phyloP scores from a whole-genome alignment of 2,797 vertebrate genomes.

The Tenualosa ilisha region DNA sequence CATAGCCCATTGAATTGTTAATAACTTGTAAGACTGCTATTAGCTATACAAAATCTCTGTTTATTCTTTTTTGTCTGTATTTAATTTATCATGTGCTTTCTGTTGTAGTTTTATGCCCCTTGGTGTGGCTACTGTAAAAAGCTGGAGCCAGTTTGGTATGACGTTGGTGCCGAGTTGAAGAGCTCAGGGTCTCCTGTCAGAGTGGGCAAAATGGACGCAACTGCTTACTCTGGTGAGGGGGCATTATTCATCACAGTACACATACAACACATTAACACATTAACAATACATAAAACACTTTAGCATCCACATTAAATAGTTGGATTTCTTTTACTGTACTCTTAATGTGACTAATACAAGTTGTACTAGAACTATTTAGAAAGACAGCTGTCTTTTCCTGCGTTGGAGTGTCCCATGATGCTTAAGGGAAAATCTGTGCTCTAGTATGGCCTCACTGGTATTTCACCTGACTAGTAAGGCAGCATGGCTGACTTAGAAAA shows the following conservation, averaged over 20 bases:
- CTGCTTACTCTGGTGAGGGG: slow-evolving; percentile 90
- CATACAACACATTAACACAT: background rate
- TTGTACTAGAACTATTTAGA: background rate
- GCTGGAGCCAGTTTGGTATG: slow-evolving; percentile 92
- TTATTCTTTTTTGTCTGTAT: background rate
- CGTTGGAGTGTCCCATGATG: background rate
- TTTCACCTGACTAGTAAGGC: slow-evolving; percentile 1
- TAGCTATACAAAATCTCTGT: background rate
- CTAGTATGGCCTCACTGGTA: background rate
- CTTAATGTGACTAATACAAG: background rate
- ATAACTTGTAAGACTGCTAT: background rate
- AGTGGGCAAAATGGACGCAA: slow-evolving; percentile 98
- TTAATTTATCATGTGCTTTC: background rate
- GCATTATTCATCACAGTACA: background rate
- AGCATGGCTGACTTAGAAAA: background rate
- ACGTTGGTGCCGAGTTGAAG: slow-evolving; percentile 89
- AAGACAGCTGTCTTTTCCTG: background rate
- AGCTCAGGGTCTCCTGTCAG: slow-evolving; percentile 90
- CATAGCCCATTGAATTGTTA: background rate
- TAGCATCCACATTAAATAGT: background rate
- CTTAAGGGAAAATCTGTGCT: background rate
- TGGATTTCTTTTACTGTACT: background rate
- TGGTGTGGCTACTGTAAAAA: slow-evolving; percentile 99
- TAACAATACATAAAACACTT: too few relatives aligned
- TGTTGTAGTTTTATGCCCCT: slow-evolving; percentile 90